phyloP scores from a whole-genome alignment of 2,888 invertebrate genomes.

The Meiosimyza decipiens region DNA sequence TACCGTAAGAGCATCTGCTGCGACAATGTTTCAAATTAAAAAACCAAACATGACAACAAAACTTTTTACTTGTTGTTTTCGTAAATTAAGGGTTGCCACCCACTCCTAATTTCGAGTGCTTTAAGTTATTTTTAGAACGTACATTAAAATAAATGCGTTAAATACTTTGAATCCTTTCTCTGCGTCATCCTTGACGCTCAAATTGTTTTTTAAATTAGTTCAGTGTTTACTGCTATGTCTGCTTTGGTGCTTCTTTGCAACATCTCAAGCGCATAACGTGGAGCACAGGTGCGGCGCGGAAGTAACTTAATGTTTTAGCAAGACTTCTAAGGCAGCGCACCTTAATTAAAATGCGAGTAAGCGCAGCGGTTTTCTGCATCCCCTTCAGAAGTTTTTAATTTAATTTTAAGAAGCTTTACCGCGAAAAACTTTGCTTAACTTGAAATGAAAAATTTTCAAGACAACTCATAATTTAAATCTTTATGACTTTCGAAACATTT shows the following conservation, averaged over 20 bases:
- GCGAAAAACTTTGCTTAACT: no score
- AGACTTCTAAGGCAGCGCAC: no score
- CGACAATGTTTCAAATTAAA: neutral
- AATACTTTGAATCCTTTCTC: conserved; percentile 15
- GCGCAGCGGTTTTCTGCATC: neutral
- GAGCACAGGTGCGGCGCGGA: neutral
- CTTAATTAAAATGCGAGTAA: conserved; percentile 24
- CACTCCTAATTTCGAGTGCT: neutral
- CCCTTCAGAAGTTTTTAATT: conserved; percentile 26
- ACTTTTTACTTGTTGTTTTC: no score
- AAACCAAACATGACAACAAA: no score
- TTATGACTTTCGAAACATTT: no score
- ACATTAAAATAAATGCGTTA: conserved; percentile 33
- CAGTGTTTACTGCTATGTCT: neutral
- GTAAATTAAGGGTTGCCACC: conserved; percentile 12
- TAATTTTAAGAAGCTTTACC: conserved; percentile 29
- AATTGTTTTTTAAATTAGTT: conserved; percentile 32
- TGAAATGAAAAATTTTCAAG: no score
- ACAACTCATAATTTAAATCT: no score
- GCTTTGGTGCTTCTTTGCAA: neutral
- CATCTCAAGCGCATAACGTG: neutral
- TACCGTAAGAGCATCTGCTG: conserved; percentile 1
- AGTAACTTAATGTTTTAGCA: no score
- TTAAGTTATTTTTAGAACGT: conserved; percentile 7
- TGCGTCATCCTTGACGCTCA: conserved; percentile 10